Evolutionary conservation across 2,113 vertebrate species (phyloP).

Genomic region (Pteropus alecto): DNA sequence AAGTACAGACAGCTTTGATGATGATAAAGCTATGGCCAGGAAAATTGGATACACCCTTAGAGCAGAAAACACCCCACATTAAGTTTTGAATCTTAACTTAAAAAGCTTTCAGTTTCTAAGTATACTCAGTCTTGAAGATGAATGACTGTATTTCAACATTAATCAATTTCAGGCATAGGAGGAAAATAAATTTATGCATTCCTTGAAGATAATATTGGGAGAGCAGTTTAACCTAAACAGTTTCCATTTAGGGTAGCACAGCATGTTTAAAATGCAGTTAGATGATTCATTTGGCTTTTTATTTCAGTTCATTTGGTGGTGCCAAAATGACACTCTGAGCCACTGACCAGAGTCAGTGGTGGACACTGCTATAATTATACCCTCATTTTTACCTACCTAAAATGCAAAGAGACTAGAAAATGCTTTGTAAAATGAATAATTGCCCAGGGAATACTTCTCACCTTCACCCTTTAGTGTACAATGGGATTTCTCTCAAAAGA

Average conservation of each 20-base stretch:
- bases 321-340: background rate
- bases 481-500: background rate
- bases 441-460: background rate
- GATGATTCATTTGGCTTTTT: constrained; percentile 15
- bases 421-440: background rate
- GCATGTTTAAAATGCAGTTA: background rate
- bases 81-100: constrained; percentile 61
- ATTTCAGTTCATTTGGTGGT: background rate
- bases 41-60: constrained; percentile 49
- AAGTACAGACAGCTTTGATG: constrained; percentile 45
- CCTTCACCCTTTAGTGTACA: background rate
- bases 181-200: constrained; percentile 59
- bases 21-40: constrained; percentile 54
- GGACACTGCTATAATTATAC: background rate
- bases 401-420: background rate
- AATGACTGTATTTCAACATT: constrained; percentile 64
- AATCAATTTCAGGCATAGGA: constrained; percentile 69
- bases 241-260: background rate
- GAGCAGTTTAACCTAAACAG: constrained; percentile 53
- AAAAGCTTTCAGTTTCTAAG: constrained; percentile 60
- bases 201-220: constrained; percentile 47
- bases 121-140: constrained; percentile 59
- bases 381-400: background rate
- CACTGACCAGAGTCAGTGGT: background rate
- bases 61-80: constrained; percentile 56